These are phyloP conservation scores for Liolophura sinensis DNA, from an alignment of 1,140 invertebrate species.

Conservation along the genomic window DNA sequence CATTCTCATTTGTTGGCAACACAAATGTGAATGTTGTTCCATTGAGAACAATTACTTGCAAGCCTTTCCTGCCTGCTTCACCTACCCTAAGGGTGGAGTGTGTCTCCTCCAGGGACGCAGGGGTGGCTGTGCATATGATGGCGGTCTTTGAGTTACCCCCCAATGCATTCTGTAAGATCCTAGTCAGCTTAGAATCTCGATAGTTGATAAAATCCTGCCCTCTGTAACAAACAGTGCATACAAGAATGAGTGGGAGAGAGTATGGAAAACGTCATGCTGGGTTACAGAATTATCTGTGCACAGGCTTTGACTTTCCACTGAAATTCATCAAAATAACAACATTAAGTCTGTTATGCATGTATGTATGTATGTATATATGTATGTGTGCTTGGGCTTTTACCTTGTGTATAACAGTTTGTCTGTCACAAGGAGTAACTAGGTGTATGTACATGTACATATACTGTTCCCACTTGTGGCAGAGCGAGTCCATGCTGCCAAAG, in stretches of 20 bases:
- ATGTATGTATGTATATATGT: no score
- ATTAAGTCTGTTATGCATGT: no score
- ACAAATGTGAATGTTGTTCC: neutral
- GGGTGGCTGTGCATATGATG: constrained; percentile 67
- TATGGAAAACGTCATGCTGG: no score
- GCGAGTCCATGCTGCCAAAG: no score
- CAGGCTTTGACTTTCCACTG: neutral
- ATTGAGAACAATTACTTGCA: neutral
- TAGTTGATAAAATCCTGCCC: constrained; percentile 51
- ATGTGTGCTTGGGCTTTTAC: no score
- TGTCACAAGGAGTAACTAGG: no score
- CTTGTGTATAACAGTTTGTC: no score
- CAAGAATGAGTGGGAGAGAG: neutral
- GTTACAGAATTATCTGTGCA: neutral
- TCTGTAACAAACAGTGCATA: constrained; percentile 24
- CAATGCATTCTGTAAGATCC: constrained; percentile 67
- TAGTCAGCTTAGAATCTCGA: constrained; percentile 67
- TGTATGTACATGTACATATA: no score
- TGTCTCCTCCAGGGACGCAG: constrained; percentile 68
- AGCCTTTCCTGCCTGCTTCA: neutral
- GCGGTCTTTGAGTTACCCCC: constrained; percentile 70
- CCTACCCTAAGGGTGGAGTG: constrained; percentile 64
- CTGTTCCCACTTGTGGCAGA: no score
- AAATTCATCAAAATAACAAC: neutral
- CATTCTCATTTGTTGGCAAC: neutral